phyloP scores from a whole-genome alignment of 2,888 invertebrate species.

The Cataglyphis altisquamis region DNA sequence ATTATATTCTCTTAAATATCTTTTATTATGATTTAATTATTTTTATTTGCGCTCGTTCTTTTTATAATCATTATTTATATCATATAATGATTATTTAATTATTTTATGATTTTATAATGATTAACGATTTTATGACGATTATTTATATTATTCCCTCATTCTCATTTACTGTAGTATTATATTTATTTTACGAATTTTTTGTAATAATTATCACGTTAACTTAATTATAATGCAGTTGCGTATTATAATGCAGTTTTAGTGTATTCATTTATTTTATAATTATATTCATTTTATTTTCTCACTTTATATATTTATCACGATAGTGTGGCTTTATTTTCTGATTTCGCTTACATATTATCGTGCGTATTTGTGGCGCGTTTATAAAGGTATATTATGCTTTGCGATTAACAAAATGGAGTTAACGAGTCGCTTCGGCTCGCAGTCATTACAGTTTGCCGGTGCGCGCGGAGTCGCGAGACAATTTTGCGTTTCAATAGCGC shows the following conservation, averaged over 20 bases:
- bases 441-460: slow-evolving; percentile 36
- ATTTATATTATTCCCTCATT: neutral
- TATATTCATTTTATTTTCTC: neutral
- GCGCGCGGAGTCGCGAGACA: slow-evolving; percentile 43
- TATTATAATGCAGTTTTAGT: neutral
- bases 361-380: slow-evolving; percentile 25
- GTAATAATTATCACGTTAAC: neutral
- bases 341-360: slow-evolving; percentile 17
- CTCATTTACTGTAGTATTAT: neutral
- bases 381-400: slow-evolving; percentile 42
- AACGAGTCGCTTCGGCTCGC: slow-evolving; percentile 41
- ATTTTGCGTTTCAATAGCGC: slow-evolving; percentile 52
- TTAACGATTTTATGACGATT: neutral
- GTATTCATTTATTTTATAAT: neutral
- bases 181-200: neutral
- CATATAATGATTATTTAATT: too few species aligned
- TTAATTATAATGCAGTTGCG: neutral
- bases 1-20: neutral
- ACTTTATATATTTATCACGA: neutral
- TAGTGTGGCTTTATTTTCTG: slow-evolving; percentile 22
- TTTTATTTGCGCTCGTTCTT: neutral
- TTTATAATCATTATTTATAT: neutral
- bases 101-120: too few species aligned
- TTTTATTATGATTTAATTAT: neutral
- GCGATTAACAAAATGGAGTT: slow-evolving; percentile 50